Conservation (phyloP, 35 echinoderm and acorn worm species). For the Apostichopus parvimensis region DNA sequence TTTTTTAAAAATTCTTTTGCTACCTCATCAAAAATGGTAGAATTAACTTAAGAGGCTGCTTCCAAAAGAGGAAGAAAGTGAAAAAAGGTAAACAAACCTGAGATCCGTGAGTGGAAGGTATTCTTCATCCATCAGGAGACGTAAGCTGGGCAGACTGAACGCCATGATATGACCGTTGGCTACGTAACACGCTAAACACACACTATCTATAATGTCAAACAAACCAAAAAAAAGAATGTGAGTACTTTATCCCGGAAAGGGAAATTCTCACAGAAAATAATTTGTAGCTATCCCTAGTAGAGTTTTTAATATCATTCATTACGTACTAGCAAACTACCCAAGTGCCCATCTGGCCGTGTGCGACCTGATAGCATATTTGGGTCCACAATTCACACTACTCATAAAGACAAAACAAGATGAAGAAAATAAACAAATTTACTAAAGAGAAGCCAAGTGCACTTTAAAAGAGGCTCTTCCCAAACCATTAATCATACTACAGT, state of each 20-base stretch:
- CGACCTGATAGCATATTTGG: too few species aligned
- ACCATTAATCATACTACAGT: too few species aligned
- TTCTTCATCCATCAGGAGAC: constrained; percentile 87
- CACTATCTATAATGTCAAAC: constrained; percentile 73
- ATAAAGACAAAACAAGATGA: too few species aligned
- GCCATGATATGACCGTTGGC: constrained; percentile 96
- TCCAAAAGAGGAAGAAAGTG: neutral
- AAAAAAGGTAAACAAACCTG: constrained; percentile 42
- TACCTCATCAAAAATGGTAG: neutral
- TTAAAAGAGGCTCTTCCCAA: too few species aligned
- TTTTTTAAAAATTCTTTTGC: too few species aligned
- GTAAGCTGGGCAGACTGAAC: constrained; percentile 95
- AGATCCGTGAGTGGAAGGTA: constrained; percentile 99
- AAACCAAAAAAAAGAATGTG: neutral
- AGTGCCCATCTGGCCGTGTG: too few species aligned
- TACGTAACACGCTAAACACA: constrained; percentile 95
- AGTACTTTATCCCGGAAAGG: neutral
- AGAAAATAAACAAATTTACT: too few species aligned
- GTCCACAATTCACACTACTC: too few species aligned
- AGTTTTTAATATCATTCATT: too few species aligned
- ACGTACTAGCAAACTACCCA: too few species aligned
- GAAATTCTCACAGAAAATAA: neutral
- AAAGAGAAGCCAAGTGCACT: too few species aligned
- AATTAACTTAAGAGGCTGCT: neutral
- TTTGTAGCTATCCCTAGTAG: too few species aligned